Conservation (phyloP, 2,113 vertebrate genomes). For the Platichthys flesus region DNA sequence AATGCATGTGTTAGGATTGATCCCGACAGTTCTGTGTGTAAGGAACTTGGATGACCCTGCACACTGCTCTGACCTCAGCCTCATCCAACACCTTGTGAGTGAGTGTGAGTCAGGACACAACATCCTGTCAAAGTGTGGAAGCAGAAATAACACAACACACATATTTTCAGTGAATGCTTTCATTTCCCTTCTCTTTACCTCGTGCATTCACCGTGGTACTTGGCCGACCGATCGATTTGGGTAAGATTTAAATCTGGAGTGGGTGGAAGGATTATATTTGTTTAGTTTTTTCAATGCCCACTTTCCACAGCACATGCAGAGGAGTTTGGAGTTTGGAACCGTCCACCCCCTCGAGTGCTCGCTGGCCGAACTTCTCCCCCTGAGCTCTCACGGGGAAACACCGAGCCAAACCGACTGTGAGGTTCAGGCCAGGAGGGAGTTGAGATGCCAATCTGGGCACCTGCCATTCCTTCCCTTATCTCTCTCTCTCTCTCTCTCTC, state of each 20-base stretch:
- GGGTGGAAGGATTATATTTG: not conserved
- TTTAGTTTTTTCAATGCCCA: not conserved
- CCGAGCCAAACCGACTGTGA: constrained; percentile 13
- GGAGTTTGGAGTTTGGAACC: not conserved
- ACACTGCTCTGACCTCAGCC: not conserved
- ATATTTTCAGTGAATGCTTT: not conserved
- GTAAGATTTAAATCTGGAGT: not conserved
- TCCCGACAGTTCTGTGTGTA: not conserved
- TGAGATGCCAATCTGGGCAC: constrained; percentile 7
- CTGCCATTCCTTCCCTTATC: constrained; percentile 1
- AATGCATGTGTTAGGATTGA: not conserved
- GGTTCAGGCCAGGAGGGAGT: constrained; percentile 15
- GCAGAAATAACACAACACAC: not conserved
- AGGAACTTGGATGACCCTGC: not conserved
- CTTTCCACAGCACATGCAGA: not conserved
- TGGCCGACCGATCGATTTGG: not conserved
- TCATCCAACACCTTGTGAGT: not conserved
- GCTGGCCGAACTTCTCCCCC: not conserved
- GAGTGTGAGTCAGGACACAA: not conserved
- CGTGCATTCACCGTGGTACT: not conserved
- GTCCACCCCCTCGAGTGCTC: not conserved
- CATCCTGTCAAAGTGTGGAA: not conserved
- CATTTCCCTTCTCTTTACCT: not conserved
- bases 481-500: not conserved
- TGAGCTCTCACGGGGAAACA: not conserved